Evolutionary conservation across 2,888 invertebrate genomes (phyloP), one percentile per base, ranked within the genome.

Genomic region (Seira ritae): DNA sequence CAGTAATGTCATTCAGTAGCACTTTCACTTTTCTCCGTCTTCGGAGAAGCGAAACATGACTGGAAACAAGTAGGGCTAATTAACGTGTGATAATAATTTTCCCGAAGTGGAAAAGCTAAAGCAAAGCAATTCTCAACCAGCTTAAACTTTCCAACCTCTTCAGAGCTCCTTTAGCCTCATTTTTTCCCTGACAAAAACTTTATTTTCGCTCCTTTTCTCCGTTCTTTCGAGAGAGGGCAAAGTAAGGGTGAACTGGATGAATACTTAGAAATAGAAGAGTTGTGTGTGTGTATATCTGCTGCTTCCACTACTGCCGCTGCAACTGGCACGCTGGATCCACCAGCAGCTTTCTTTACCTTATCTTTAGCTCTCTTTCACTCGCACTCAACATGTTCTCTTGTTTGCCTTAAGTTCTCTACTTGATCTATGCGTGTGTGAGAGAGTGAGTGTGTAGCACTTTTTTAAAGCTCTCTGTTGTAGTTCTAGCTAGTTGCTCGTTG

Each of bases 301-400:
- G 42, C 69, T 31, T 17, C 65, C 60, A 10, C 15, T 2, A 70
- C 22, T 75, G 70, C 70, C 67, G 79, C 79, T 72, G 65, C 79
- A 73, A 80, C 72, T 80, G 80, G 80, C 80, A 80, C 68, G 80
- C 73, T 68, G 72, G 17, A 73, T 80, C 73, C 68, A 50, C 80
- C 68, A 72, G 72, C 80, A 79, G 79, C 72, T 80, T 73, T 67
- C 22, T 24, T 12, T 67, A 42, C 60, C 60, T 71, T 55, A 55
- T 55, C 55, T 55, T 17, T 12, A 31, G 31, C 31, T 8, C 31
- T 31, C 8, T 31, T 31, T 31, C 31, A 31, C 31, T 31, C 31
- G 8, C 31, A 55, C 55, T 55, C 55, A 55, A 55, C 55, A 55
- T 55, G 55, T 55, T 55, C 17, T 55, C 17, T 31, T 31, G 31